Conservation (phyloP, 2,888 invertebrate genomes). For the Stenodema calcarata region DNA sequence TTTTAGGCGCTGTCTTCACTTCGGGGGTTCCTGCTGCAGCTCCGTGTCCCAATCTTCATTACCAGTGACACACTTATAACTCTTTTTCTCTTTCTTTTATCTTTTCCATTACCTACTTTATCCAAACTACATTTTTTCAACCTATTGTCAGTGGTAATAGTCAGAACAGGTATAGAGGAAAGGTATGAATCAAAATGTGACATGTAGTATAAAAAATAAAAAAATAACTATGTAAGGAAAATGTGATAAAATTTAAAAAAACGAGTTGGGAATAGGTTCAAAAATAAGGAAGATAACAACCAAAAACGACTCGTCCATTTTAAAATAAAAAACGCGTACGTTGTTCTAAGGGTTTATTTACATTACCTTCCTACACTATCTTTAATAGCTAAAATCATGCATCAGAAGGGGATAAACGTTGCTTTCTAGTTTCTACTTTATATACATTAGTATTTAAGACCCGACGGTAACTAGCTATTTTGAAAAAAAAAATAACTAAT, state of each 20-base stretch:
- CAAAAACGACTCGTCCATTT: constrained; percentile 48
- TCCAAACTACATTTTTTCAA: background rate
- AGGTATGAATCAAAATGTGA: background rate
- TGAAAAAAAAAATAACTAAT: constrained; percentile 1
- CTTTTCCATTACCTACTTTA: background rate
- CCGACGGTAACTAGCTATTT: constrained; percentile 22
- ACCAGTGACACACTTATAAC: background rate
- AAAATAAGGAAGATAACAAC: constrained; percentile 24
- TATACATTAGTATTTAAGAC: constrained; percentile 30
- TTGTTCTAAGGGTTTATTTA: constrained; percentile 9
- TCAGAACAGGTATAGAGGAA: background rate
- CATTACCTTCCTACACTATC: constrained; percentile 22
- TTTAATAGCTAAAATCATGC: constrained; percentile 32
- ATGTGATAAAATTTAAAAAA: background rate
- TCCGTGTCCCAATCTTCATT: background rate
- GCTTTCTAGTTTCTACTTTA: constrained; percentile 37
- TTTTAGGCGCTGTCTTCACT: constrained; percentile 21
- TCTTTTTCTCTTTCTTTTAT: background rate
- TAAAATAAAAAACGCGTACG: constrained; percentile 10
- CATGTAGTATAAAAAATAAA: background rate
- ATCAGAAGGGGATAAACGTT: constrained; percentile 12
- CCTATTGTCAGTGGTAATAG: background rate
- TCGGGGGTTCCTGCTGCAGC: background rate
- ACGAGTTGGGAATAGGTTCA: background rate
- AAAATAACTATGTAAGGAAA: background rate